A percentile compares a stretch with the other conserved stretches of the same genome.
These are phyloP conservation scores for Cyphomyrus plagiostoma DNA, from an alignment of 2,113 vertebrate species.

Conservation along the genomic window DNA sequence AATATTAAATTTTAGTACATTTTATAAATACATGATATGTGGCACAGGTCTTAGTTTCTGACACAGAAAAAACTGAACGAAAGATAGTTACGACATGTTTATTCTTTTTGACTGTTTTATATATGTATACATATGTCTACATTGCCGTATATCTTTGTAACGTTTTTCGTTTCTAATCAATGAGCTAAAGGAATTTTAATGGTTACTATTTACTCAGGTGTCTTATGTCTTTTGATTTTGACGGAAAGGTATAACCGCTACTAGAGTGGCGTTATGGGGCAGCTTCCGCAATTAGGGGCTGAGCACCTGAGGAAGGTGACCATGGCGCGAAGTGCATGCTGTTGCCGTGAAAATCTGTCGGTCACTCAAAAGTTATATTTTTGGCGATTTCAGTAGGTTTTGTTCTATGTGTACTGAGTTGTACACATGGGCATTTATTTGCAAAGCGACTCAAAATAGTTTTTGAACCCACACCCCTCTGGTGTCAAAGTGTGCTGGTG, in stretches of 20 bases:
- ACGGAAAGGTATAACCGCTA: not conserved
- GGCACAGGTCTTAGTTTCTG: not conserved
- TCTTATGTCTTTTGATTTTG: not conserved
- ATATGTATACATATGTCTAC: not conserved
- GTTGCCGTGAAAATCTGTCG: not conserved
- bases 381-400: not conserved
- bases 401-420: not conserved
- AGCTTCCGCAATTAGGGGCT: not conserved
- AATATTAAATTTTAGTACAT: not conserved
- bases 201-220: not conserved
- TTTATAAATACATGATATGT: not conserved
- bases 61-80: not conserved
- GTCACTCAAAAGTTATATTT: not conserved
- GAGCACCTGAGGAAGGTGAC: not conserved
- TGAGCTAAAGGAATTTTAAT: not conserved
- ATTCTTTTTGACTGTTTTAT: not conserved
- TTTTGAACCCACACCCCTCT: not conserved
- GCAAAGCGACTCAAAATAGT: not conserved
- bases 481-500: not conserved
- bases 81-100: not conserved
- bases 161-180: not conserved
- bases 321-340: not conserved
- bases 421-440: not conserved
- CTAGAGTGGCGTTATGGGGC: not conserved
- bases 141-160: not conserved